Evolutionary conservation across 1,140 invertebrate genomes (phyloP).

Genomic region (Musca domestica): DNA sequence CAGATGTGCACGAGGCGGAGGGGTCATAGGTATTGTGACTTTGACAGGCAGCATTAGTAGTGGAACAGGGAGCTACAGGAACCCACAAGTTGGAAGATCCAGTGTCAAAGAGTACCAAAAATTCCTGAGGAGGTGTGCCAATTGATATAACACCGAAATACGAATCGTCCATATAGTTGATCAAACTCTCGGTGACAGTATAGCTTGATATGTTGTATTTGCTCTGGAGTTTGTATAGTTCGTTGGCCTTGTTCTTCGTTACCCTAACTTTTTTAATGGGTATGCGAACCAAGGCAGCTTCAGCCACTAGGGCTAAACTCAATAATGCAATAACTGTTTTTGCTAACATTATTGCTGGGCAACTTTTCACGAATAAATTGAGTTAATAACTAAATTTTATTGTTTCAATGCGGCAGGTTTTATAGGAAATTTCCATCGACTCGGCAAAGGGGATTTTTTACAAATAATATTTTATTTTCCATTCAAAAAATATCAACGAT

Average conservation of each 20-base stretch:
- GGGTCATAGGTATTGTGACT: slow-evolving; percentile 90
- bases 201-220: slow-evolving; percentile 18
- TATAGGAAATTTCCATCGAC: neutral
- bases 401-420: neutral
- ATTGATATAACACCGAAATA: slow-evolving; percentile 94
- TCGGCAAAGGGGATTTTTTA: neutral
- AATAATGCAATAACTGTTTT: slow-evolving; percentile 5
- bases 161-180: slow-evolving; percentile 93
- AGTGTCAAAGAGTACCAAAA: slow-evolving; percentile 96
- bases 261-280: slow-evolving; percentile 14
- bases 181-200: slow-evolving; percentile 70
- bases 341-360: slow-evolving; percentile 12
- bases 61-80: slow-evolving; percentile 85
- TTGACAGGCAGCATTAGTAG: slow-evolving; percentile 84
- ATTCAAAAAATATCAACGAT: neutral
- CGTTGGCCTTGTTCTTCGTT: neutral
- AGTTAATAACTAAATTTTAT: neutral
- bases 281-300: slow-evolving; percentile 18
- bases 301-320: slow-evolving; percentile 17
- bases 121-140: slow-evolving; percentile 90
- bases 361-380: neutral
- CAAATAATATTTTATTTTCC: neutral
- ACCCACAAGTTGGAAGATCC: slow-evolving; percentile 99
- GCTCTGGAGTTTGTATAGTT: neutral
- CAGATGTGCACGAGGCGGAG: slow-evolving; percentile 76